These are phyloP conservation scores for Vulpes lagopus DNA, from an alignment of 2,113 vertebrate genomes.

Conservation along the genomic window DNA sequence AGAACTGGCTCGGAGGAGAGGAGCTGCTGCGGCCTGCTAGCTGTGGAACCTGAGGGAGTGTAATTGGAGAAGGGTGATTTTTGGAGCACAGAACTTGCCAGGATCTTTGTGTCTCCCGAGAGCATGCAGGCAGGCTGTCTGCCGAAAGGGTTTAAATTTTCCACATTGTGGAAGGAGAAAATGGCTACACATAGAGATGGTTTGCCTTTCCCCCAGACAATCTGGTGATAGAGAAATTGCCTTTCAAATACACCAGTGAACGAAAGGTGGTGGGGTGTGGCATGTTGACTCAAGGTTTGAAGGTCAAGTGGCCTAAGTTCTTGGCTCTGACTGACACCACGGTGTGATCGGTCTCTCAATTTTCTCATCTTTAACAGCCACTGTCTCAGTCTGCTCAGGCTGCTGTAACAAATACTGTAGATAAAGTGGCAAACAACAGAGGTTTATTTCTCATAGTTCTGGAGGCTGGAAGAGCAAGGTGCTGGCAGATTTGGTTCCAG, in stretches of 20 bases:
- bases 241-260: neutral
- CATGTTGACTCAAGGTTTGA: neutral
- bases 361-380: slow-evolving; percentile 24
- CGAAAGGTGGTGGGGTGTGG: neutral
- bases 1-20: slow-evolving; percentile 84
- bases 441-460: neutral
- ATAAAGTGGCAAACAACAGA: neutral
- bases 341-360: neutral
- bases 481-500: neutral
- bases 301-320: neutral
- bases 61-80: slow-evolving; percentile 92
- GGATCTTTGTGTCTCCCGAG: slow-evolving; percentile 86
- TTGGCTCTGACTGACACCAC: neutral
- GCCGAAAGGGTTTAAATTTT: slow-evolving; percentile 88
- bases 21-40: slow-evolving; percentile 87
- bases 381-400: neutral
- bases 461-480: neutral
- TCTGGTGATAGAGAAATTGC: slow-evolving; percentile 38
- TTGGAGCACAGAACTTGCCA: slow-evolving; percentile 88
- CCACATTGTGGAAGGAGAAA: slow-evolving; percentile 84
- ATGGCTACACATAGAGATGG: slow-evolving; percentile 81
- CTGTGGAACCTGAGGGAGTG: slow-evolving; percentile 89
- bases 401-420: neutral
- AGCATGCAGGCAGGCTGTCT: slow-evolving; percentile 86
- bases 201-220: slow-evolving; percentile 71